phyloP scores from a whole-genome alignment of 1,140 invertebrate species.

The Lethocerus indicus region DNA sequence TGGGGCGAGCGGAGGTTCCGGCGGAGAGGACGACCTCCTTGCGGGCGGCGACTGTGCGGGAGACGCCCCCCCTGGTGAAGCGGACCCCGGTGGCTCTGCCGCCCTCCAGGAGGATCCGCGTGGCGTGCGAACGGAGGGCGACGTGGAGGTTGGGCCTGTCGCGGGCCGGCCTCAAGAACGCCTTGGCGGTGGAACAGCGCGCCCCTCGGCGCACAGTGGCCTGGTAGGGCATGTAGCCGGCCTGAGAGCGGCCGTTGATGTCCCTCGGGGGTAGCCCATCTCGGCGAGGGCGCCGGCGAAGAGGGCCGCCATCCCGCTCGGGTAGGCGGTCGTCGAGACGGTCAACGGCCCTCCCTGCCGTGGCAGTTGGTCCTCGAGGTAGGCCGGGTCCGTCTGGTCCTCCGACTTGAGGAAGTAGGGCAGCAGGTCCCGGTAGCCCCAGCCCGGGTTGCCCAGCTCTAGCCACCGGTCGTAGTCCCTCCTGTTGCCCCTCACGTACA shows the following conservation, averaged over 20 bases:
- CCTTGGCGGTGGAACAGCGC: conserved; percentile 40
- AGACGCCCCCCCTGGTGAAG: conserved; percentile 26
- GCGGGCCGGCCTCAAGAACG: conserved; percentile 34
- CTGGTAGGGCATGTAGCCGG: neutral
- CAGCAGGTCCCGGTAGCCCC: conserved; percentile 33
- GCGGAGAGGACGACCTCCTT: too few species aligned
- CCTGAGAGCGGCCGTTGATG: neutral
- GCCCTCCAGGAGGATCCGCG: conserved; percentile 19
- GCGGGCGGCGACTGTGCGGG: too few species aligned
- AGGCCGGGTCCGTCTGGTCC: conserved; percentile 10
- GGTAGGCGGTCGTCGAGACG: neutral
- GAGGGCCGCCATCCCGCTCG: neutral
- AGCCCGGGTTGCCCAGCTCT: conserved; percentile 24
- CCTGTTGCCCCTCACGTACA: conserved; percentile 38
- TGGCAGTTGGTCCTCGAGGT: neutral
- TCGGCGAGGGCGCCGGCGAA: neutral
- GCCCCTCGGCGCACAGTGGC: conserved; percentile 39
- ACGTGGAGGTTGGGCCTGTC: conserved; percentile 35
- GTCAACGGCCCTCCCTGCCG: neutral
- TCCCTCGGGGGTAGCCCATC: neutral
- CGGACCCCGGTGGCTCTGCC: conserved; percentile 37
- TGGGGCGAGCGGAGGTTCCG: too few species aligned
- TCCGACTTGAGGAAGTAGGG: conserved; percentile 28
- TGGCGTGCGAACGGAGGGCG: conserved; percentile 12
- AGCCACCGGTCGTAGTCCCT: conserved; percentile 40